Percentiles rank a stretch among this genome's conserved stretches.
Evolutionary conservation across 2,888 invertebrate genomes (phyloP).

Genomic region (Agonum fuliginosum): DNA sequence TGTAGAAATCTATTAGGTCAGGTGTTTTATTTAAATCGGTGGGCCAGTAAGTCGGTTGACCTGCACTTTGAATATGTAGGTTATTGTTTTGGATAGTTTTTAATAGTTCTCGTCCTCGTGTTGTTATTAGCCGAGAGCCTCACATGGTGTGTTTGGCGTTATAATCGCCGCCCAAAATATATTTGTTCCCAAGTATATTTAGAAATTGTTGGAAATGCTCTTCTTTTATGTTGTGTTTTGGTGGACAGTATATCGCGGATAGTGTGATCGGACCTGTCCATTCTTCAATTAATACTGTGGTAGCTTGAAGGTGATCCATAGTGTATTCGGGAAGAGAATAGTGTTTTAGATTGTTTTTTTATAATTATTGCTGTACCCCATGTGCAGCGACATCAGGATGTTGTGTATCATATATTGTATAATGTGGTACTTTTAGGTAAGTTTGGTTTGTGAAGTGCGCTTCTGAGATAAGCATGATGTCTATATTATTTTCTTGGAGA

Average conservation of each 20-base stretch:
- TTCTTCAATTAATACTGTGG: conserved; percentile 14
- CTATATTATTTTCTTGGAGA: background rate
- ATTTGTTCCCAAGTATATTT: conserved; percentile 26
- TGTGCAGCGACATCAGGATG: conserved; percentile 35
- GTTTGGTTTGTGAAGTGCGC: conserved; percentile 27
- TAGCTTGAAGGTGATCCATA: conserved; percentile 31
- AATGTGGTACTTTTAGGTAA: conserved; percentile 33
- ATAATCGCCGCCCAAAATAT: conserved; percentile 12
- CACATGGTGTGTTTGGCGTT: conserved; percentile 25
- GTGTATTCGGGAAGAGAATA: conserved; percentile 34
- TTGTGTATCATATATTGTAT: conserved; percentile 22
- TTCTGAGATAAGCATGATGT: conserved; percentile 38
- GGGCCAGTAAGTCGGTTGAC: too few relatives aligned
- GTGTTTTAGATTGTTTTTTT: conserved; percentile 14
- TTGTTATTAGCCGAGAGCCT: background rate
- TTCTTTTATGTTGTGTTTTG: conserved; percentile 23
- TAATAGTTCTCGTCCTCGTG: conserved; percentile 23
- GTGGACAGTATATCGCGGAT: conserved; percentile 41
- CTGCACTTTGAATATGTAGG: background rate
- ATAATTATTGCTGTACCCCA: conserved; percentile 34
- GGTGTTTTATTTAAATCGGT: too few relatives aligned
- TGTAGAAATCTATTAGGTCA: too few relatives aligned
- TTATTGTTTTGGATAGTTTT: conserved; percentile 27
- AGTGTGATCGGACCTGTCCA: background rate
- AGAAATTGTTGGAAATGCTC: conserved; percentile 12